Base-by-base conservation (phyloP, 2,113 vertebrate genomes). In the Calypte anna region DNA sequence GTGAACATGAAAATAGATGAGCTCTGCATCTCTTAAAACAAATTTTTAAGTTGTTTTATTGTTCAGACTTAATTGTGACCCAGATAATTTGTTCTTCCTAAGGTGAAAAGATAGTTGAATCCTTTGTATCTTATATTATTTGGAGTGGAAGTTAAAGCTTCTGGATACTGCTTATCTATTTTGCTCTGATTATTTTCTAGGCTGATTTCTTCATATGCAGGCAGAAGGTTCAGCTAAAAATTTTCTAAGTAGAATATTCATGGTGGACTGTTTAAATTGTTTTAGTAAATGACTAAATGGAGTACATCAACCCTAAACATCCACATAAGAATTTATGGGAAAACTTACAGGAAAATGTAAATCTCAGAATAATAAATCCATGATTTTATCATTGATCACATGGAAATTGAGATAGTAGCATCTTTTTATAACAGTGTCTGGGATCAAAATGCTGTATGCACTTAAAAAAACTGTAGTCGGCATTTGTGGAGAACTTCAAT, bases 1-100 rank as follows among this genome's bases (percentile, higher is more conserved):
- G 72, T 74, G 90, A 96, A 90, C 44, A 86, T 4, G 53, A 96
- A 61, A 93, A 94, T 6, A 91, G 90, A 95, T 69, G 80, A 96
- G 51, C 24, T 93, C 59, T 80, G 89, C 95, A 94, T 69, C 91
- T 96, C 50, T 96, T 85, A 58, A 31, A 93, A 91, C 50, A 87
- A 91, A 91, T 44, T n/a, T 69, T 23, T 54, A 80, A 87, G 48
- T 63, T 86, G 11, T 22, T 50, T 50, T 14, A 82, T 63, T 91
- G 82, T 84, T 85, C 27, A 80, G 43, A 62, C 86, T 85, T 81
- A 94, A 83, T 64, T 46, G 64, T 10, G 14, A 88, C 21, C 54
- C 54, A 88, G 73, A 16, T 76, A 77, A 73, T 86, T 85, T 81
- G 17, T 61, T 97, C 94, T 92, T 93, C 61, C 76, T 88, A 91